Evolutionary conservation across 2,113 vertebrate species (phyloP).

Genomic region (Syngnathus typhle): DNA sequence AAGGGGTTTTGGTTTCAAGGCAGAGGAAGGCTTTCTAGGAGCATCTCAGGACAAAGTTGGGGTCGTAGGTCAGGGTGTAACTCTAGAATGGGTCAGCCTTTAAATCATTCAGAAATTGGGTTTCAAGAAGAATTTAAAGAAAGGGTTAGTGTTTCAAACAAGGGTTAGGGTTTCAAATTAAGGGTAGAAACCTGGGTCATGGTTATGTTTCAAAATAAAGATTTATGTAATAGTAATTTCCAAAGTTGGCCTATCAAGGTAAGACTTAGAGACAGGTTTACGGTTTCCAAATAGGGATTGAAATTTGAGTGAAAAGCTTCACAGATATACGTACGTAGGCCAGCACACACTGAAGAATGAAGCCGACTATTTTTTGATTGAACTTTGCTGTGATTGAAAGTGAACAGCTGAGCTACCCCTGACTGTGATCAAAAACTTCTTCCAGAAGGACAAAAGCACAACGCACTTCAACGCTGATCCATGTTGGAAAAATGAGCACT

Average conservation of each 20-base stretch:
- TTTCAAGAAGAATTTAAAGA: neutral
- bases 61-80: neutral
- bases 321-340: neutral
- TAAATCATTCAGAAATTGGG: no score
- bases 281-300: neutral
- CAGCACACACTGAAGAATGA: neutral
- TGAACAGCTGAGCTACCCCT: slow-evolving; percentile 2
- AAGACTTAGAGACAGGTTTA: neutral
- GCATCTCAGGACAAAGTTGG: neutral
- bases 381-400: neutral
- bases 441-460: slow-evolving; percentile 10
- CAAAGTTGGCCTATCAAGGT: neutral
- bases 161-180: neutral
- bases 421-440: slow-evolving; percentile 14
- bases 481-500: slow-evolving; percentile 12
- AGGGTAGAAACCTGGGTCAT: no score
- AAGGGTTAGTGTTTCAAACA: neutral
- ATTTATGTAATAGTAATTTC: neutral
- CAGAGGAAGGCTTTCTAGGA: no score
- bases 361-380: slow-evolving; percentile 7
- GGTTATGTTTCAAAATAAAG: neutral
- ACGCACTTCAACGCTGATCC: slow-evolving; percentile 47
- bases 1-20: neutral
- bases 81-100: neutral
- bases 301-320: neutral